Base-by-base conservation (phyloP, 1,140 invertebrate species). In the Caenorhabditis inopinata region DNA sequence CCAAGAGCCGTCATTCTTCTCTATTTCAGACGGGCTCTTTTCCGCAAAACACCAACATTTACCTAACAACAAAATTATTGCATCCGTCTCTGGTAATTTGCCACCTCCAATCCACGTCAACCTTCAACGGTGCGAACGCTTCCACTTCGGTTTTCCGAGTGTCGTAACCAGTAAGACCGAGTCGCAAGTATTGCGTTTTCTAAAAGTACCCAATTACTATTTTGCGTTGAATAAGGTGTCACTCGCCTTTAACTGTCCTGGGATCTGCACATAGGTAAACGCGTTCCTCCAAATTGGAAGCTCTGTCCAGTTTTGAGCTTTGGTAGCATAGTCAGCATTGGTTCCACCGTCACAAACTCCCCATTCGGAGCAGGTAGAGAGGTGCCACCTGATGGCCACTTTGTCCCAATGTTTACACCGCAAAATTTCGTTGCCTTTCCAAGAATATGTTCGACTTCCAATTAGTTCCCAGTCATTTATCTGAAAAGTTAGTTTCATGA, bases 61-160 rank as follows among this genome's bases (percentile, higher is more conserved):
- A 80, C 78, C 78, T 74, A 21, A 81, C 74, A 58, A 42, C 48
- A 32, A 81, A 81, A 38, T 62, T 49, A 58, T 81, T 81, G 18
- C 79, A 81, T 14, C 74, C 79, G 16, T 35, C 32, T 21, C 47
- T 23, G 29, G 80, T 73, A n/a, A 76, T 45, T 18, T 48, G 47
- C 79, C 79, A 81, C 35, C 58, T 75, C 79, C 79, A 81, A 76
- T 81, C 79, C 6, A 81, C 79, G 18, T 81, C 79, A 18, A 81
- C 76, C 29, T 81, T 81, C 18, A 81, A 38, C 14, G 79, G 79
- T 4, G 74, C 29, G 16, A 81, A 79, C 9, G 79, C 25, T 46
- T 79, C 58, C 45, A 79, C 3, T 27, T 27, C n/a, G 18, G 58
- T 47, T 21, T 68, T 47, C 32, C 51, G 12, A 29, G n/a, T 74